Evolutionary conservation across 2,888 invertebrate species (phyloP).

Genomic region (Drosophila hamatofila): DNA sequence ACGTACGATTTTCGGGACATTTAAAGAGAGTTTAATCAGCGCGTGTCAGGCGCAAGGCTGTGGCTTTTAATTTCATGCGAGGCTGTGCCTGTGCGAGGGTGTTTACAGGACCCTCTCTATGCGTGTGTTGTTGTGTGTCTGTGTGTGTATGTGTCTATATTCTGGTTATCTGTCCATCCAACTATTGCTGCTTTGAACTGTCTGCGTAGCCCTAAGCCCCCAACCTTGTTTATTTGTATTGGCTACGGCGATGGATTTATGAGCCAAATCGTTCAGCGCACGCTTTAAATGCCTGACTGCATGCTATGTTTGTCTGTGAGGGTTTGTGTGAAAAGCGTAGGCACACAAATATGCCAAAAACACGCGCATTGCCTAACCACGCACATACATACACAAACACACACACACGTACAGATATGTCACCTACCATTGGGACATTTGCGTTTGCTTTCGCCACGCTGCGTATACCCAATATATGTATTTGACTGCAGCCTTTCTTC

Average conservation of each 20-base stretch:
- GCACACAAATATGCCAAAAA: conserved; percentile 69
- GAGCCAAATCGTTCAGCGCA: conserved; percentile 66
- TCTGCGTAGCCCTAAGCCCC: conserved; percentile 11
- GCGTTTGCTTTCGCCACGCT: conserved; percentile 42
- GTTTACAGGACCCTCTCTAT: conserved; percentile 1
- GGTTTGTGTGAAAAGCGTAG: conserved; percentile 19
- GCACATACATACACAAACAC: conserved; percentile 11
- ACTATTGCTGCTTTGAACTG: conserved; percentile 36
- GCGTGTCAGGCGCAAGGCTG: conserved; percentile 43
- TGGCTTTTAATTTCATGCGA: conserved; percentile 25
- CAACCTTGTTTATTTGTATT: conserved; percentile 74
- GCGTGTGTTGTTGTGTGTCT: not conserved
- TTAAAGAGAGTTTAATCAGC: conserved; percentile 71
- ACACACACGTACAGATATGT: not conserved
- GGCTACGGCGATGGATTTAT: conserved; percentile 72
- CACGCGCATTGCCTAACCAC: conserved; percentile 51
- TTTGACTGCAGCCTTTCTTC: conserved; percentile 15
- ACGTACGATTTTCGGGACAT: conserved; percentile 44
- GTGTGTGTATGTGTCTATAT: conserved; percentile 20
- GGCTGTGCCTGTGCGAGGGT: conserved; percentile 10
- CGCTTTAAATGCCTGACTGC: conserved; percentile 28
- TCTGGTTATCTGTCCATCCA: conserved; percentile 44
- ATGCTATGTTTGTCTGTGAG: conserved; percentile 8
- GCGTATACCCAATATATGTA: conserved; percentile 71
- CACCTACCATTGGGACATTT: conserved; percentile 54